phyloP scores from a whole-genome alignment of 2,113 vertebrate species.

The Mixornis gularis region DNA sequence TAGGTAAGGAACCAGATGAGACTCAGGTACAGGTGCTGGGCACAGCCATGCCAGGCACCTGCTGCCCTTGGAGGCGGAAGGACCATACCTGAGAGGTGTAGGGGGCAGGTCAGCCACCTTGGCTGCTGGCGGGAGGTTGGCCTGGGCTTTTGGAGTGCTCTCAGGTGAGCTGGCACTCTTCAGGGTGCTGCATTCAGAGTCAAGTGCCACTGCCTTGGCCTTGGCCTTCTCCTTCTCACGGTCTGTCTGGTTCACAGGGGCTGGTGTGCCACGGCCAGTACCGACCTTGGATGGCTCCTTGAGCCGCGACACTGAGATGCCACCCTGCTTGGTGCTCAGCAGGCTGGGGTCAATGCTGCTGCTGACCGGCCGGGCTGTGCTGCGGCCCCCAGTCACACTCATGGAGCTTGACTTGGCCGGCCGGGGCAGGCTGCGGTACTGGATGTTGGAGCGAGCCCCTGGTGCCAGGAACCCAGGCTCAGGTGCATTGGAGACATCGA shows the following conservation, averaged over 20 bases:
- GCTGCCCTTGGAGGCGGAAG: fast-evolving
- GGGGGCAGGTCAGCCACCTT: conserved; percentile 81
- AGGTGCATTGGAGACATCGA: conserved; percentile 82
- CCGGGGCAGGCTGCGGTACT: conserved; percentile 94
- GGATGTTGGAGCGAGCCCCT: conserved; percentile 87
- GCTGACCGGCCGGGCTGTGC: conserved; percentile 78
- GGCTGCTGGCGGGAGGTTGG: conserved; percentile 69
- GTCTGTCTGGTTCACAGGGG: conserved; percentile 92
- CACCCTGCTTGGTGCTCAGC: conserved; percentile 76
- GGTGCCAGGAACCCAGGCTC: conserved; percentile 87
- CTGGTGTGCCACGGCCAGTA: conserved; percentile 60
- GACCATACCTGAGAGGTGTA: conserved; percentile 82
- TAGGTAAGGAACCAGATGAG: neutral
- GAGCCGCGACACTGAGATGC: conserved; percentile 67
- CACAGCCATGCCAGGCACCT: fast-evolving
- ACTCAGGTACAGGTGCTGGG: neutral
- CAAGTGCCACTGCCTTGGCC: conserved; percentile 87
- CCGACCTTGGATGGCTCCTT: conserved; percentile 83
- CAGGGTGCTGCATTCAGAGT: conserved; percentile 76
- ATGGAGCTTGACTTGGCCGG: conserved; percentile 91
- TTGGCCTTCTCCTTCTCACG: conserved; percentile 93
- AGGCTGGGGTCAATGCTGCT: conserved; percentile 84
- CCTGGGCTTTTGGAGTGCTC: conserved; percentile 75
- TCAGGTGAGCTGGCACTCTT: conserved; percentile 75
- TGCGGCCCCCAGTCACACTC: conserved; percentile 81